Evolutionary conservation across 2,797 vertebrate species (phyloP).

Genomic region (Varecia variegata): DNA sequence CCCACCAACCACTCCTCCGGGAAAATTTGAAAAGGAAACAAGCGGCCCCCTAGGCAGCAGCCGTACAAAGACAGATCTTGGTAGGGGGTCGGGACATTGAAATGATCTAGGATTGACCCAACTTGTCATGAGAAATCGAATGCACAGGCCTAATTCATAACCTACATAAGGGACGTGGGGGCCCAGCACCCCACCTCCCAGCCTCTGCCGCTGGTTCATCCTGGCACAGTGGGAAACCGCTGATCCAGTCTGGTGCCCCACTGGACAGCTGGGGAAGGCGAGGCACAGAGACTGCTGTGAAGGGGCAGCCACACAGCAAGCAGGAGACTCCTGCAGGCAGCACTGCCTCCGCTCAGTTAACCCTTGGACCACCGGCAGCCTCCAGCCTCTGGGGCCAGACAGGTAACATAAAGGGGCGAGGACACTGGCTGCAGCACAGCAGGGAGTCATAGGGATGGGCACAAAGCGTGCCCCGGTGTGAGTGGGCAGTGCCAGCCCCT

Average conservation of each 20-base stretch:
- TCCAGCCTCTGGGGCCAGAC: not conserved
- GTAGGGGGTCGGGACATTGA: not conserved
- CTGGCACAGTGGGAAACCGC: no score
- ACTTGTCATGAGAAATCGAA: not conserved
- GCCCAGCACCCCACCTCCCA: not conserved
- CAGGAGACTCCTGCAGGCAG: not conserved
- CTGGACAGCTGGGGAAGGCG: not conserved
- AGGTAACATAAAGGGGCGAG: not conserved
- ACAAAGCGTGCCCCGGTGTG: fast-evolving
- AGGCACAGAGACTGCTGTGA: not conserved
- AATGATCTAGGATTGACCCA: not conserved
- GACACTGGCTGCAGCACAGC: fast-evolving
- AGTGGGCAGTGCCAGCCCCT: fast-evolving
- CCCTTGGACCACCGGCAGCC: fast-evolving
- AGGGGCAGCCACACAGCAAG: not conserved
- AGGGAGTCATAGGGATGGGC: fast-evolving
- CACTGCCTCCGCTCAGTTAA: not conserved
- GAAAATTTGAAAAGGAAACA: not conserved
- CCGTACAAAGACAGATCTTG: not conserved
- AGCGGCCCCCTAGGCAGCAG: not conserved
- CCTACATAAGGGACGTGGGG: not conserved
- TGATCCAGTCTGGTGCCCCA: fast-evolving
- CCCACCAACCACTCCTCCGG: not conserved
- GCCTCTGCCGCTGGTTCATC: not conserved
- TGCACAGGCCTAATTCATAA: not conserved